Percentiles rank a stretch among this genome's conserved stretches.
Conservation (phyloP, 1,140 invertebrate species). For the Ceratina australensis region DNA sequence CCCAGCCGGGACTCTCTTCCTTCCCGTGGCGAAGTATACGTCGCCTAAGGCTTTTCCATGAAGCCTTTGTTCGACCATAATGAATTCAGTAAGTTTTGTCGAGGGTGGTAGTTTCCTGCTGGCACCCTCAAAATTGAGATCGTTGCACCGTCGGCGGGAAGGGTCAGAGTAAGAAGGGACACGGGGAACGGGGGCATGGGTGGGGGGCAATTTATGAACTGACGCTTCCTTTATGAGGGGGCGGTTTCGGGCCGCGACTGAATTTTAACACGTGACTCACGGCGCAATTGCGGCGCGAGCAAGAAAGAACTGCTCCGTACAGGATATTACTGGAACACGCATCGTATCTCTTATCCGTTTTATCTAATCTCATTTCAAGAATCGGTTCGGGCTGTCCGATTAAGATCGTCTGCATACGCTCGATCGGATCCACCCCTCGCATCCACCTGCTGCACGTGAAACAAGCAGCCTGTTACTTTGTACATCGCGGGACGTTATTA, state of each 20-base stretch:
- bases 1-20: constrained; percentile 30
- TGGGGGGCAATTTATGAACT: constrained; percentile 76
- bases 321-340: constrained; percentile 24
- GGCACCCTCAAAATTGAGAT: constrained; percentile 77
- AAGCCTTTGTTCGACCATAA: constrained; percentile 76
- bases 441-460: neutral
- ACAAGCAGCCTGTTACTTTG: constrained; percentile 15
- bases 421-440: neutral
- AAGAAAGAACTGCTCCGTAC: constrained; percentile 17
- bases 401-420: constrained; percentile 27
- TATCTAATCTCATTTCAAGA: constrained; percentile 44
- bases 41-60: constrained; percentile 69
- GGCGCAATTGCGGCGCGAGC: constrained; percentile 50
- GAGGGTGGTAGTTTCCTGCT: constrained; percentile 78
- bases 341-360: constrained; percentile 37
- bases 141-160: constrained; percentile 52
- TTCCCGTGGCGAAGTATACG: constrained; percentile 53
- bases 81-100: constrained; percentile 78
- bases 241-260: constrained; percentile 68
- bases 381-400: constrained; percentile 23
- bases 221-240: constrained; percentile 77
- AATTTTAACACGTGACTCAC: constrained; percentile 76
- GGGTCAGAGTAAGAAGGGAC: constrained; percentile 23
- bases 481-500: constrained; percentile 16
- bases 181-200: constrained; percentile 6